A percentile compares a stretch with the other conserved stretches of the same genome.
phyloP scores from a whole-genome alignment of 2,113 vertebrate species.

The Mola mola region DNA sequence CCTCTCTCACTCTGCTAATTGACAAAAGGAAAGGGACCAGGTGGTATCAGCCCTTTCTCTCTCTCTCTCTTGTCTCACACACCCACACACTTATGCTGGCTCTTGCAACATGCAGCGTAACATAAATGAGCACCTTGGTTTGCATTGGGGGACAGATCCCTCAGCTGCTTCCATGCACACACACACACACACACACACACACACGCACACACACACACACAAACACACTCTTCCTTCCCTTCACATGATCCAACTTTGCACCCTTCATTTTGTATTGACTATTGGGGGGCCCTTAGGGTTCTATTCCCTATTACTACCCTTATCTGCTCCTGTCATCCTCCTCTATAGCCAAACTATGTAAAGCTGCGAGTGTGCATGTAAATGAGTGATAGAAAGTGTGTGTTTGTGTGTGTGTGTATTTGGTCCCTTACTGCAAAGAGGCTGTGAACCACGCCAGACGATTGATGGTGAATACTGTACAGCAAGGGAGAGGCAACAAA shows the following conservation, averaged over 20 bases:
- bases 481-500: conserved; percentile 49
- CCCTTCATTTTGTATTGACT: conserved; percentile 20
- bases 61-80: conserved; percentile 18
- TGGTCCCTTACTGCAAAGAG: conserved; percentile 49
- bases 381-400: conserved; percentile 22
- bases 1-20: conserved; percentile 74
- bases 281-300: conserved; percentile 26
- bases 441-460: conserved; percentile 70
- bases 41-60: conserved; percentile 62
- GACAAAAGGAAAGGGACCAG: conserved; percentile 62
- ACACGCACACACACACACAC: conserved; percentile 26
- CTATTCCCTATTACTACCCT: conserved; percentile 49
- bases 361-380: conserved; percentile 4
- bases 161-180: conserved; percentile 42
- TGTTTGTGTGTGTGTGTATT: conserved; percentile 29
- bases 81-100: conserved; percentile 16
- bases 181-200: conserved; percentile 9
- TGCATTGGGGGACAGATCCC: conserved; percentile 43
- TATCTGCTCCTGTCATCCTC: conserved; percentile 35
- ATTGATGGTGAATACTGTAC: conserved; percentile 87
- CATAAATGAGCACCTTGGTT: conserved; percentile 84
- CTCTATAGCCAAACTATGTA: conserved; percentile 27
- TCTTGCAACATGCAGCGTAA: conserved; percentile 74
- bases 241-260: conserved; percentile 49
- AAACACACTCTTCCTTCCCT: conserved; percentile 51